Evolutionary conservation across 1,140 invertebrate genomes (phyloP).

Genomic region (Drosophila ohnishii): DNA sequence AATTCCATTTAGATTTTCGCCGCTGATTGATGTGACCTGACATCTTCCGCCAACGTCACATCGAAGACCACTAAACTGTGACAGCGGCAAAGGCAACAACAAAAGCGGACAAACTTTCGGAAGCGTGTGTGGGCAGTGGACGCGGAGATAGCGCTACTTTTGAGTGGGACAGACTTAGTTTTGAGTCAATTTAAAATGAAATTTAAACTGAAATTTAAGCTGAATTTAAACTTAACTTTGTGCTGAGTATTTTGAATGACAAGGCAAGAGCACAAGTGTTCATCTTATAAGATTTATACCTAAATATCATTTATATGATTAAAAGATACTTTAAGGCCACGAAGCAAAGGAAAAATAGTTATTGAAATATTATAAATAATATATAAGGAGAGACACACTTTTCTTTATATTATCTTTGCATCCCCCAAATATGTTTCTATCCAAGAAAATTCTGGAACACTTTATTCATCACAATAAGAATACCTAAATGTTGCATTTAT

Average conservation of each 20-base stretch:
- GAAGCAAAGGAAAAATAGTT: too few species aligned
- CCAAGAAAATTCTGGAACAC: too few species aligned
- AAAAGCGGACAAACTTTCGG: conserved; percentile 38
- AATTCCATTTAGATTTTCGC: conserved; percentile 82
- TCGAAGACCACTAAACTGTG: conserved; percentile 42
- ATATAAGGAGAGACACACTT: too few species aligned
- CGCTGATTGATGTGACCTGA: conserved; percentile 77
- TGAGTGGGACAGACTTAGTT: conserved; percentile 1
- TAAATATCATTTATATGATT: too few species aligned
- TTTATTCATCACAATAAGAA: neutral
- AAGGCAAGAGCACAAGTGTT: neutral
- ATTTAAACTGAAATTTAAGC: neutral
- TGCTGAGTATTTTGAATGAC: too few species aligned
- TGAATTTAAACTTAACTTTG: neutral
- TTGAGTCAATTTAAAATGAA: conserved; percentile 12
- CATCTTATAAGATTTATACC: neutral
- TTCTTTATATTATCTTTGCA: neutral
- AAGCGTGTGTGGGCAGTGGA: conserved; percentile 17
- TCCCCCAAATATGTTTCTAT: neutral
- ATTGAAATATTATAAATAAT: too few species aligned
- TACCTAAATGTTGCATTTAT: neutral
- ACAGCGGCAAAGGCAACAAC: conserved; percentile 17
- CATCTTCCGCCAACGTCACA: conserved; percentile 68
- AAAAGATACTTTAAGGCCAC: neutral
- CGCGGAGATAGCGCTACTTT: neutral